These are phyloP conservation scores for Helobdella robusta DNA, from an alignment of 2,888 invertebrate genomes.

Conservation along the genomic window DNA sequence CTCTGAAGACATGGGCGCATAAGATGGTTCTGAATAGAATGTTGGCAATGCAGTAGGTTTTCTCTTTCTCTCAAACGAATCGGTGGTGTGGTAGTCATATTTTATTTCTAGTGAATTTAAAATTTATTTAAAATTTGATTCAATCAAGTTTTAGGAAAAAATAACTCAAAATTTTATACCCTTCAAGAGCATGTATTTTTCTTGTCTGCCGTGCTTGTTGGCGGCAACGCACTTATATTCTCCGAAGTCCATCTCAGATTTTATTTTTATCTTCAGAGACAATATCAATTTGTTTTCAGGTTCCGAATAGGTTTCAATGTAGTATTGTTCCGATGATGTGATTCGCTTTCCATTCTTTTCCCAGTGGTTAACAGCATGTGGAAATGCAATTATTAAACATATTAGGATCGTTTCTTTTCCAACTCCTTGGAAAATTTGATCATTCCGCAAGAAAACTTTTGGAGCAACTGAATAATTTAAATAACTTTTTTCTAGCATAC, in stretches of 20 bases:
- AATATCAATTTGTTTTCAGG: conserved; percentile 32
- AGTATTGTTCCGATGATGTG: conserved; percentile 28
- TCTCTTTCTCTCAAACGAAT: too few species aligned
- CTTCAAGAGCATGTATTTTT: conserved; percentile 30
- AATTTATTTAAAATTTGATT: too few species aligned
- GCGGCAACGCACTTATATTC: conserved; percentile 35
- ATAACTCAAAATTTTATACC: conserved; percentile 12
- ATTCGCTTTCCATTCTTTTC: conserved; percentile 30
- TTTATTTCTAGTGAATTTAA: too few species aligned
- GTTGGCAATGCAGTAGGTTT: too few species aligned
- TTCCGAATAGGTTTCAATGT: conserved; percentile 32
- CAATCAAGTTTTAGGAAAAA: too few species aligned
- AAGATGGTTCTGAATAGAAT: too few species aligned
- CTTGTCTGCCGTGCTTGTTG: conserved; percentile 32
- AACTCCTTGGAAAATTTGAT: conserved; percentile 40
- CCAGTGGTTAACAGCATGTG: conserved; percentile 41
- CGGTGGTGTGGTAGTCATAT: too few species aligned
- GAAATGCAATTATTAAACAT: conserved; percentile 44
- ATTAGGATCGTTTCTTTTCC: conserved; percentile 45
- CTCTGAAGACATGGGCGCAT: too few species aligned
- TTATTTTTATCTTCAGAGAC: conserved; percentile 31
- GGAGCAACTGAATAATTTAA: conserved; percentile 41
- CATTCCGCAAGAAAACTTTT: conserved; percentile 41
- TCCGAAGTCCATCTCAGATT: conserved; percentile 33
- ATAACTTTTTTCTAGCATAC: too few species aligned